Base-by-base conservation (phyloP, 2,797 vertebrate genomes). In the Microcaecilia unicolor region DNA sequence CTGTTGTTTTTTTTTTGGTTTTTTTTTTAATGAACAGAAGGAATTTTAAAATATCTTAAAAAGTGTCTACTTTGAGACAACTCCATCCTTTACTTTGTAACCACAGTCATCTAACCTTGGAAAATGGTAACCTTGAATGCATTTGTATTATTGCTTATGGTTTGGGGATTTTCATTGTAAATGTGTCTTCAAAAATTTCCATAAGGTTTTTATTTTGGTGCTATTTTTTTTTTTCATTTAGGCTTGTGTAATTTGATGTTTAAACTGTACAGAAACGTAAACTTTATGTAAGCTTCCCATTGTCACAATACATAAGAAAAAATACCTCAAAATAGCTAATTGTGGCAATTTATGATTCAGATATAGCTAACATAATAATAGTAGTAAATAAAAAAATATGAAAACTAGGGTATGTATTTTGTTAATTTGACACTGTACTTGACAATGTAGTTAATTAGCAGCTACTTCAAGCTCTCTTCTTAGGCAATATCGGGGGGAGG, bases 241-340 rank as follows among this genome's bases (percentile, higher is more conserved):
- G 45, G 48, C 61, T 56, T 61, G 51, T 34, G 41, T 28, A 50
- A 58, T 49, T 38, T 62, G 54, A 29, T 25, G 20, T 54, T 47
- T 21, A 48, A 31, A 55, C 37, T 44, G 25, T 50, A 50, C 51
- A 55, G 46, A 58, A 59, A 65, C 54, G 58, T 58, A 54, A 40
- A 39, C 51, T 58, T 55, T 34, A 22, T 42, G 46, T 63, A 55
- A 32, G 42, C 49, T 37, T 21, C 30, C 23, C 31, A 15, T 31
- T 30, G 15, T 25, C 43, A 31, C 18, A 34, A 39, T 35, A 28
- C 39, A 27, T 31, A 19, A 25, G 34, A 22, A 49, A n/a, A 56
- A 69, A 71, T 74, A 71, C 70, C 70, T 74, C 70, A 67, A 40
- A 61, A 41, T 36, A 44, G 55, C 57, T 54, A 46, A 48, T 50